Evolutionary conservation across 2,797 vertebrate genomes (phyloP), one percentile per base, ranked within the genome.

Genomic region (Hippoglossus hippoglossus): DNA sequence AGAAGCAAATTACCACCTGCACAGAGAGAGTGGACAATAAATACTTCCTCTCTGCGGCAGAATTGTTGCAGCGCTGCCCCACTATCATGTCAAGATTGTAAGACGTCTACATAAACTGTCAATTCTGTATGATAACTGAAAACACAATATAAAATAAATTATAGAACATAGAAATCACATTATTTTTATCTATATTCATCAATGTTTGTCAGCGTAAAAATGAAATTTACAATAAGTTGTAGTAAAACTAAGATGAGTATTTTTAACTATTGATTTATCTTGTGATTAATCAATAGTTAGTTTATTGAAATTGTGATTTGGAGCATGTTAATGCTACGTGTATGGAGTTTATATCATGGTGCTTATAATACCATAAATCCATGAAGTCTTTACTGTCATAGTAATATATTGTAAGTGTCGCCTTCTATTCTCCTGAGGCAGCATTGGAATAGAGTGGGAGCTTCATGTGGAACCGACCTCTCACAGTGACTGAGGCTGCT

Each of bases 1-100:
- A n/a, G 59, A 76, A 67, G 36, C 67, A 89, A 87, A 92, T 89
- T 85, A 86, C 79, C 77, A 84, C 81, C 83, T 86, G 80, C 70
- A 67, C 73, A 63, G n/a, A 47, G 31, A 59, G 34, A 75, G 54
- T 55, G 63, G 69, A 73, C 78, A 69, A 62, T 83, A 85, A 89
- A 84, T 83, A 79, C 65, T 83, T 73, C 68, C 63, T 46, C 57
- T 79, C 63, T 64, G 68, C 60, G 52, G 58, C 2, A 57, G 53
- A 50, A 25, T 6, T 52, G 54, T 71, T 26, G 31, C 19, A 1
- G 21, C 7, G 16, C 16, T 59, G 16, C 41, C 19, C 0, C 16
- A 63, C 57, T 57, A 51, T 26, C 4, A 2, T 55, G 31, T 71
- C 69, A 72, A 56, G 41, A 44, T 39, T 13, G 36, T 39, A 1